A percentile compares a stretch with the other conserved stretches of the same genome.
Evolutionary conservation across 2,113 vertebrate genomes (phyloP).

Genomic region (Oreocharis arfaki): DNA sequence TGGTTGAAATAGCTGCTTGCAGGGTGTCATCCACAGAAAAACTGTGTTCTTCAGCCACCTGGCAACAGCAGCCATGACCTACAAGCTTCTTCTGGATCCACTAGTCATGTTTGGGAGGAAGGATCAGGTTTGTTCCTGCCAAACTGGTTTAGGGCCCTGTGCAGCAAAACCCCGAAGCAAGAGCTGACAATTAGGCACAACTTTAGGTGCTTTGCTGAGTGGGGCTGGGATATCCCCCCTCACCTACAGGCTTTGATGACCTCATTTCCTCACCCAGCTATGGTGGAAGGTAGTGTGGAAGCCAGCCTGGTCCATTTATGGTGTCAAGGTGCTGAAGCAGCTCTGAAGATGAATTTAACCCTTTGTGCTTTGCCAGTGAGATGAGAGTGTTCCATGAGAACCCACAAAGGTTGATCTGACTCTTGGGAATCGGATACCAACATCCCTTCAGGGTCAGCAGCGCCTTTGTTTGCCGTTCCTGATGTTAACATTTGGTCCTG

Average conservation of each 20-base stretch:
- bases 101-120: not conserved
- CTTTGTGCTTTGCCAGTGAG: not conserved
- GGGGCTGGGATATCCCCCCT: not conserved
- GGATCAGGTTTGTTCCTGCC: not conserved
- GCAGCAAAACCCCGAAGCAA: not conserved
- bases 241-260: not conserved
- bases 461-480: not conserved
- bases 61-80: not conserved
- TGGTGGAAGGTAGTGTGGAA: not conserved
- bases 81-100: not conserved
- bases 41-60: not conserved
- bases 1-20: not conserved
- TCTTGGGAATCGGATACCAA: not conserved
- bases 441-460: not conserved
- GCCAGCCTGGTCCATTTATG: not conserved
- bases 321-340: not conserved
- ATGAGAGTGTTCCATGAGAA: fast-evolving
- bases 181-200: not conserved
- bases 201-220: not conserved
- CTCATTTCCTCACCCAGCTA: not conserved
- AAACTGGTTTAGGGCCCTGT: not conserved
- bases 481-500: constrained; percentile 50
- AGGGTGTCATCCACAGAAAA: not conserved
- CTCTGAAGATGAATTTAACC: not conserved
- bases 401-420: not conserved